A percentile compares a stretch with the other conserved stretches of the same genome.
Evolutionary conservation across 2,888 invertebrate genomes (phyloP).

Genomic region (Cremastinae sp.): DNA sequence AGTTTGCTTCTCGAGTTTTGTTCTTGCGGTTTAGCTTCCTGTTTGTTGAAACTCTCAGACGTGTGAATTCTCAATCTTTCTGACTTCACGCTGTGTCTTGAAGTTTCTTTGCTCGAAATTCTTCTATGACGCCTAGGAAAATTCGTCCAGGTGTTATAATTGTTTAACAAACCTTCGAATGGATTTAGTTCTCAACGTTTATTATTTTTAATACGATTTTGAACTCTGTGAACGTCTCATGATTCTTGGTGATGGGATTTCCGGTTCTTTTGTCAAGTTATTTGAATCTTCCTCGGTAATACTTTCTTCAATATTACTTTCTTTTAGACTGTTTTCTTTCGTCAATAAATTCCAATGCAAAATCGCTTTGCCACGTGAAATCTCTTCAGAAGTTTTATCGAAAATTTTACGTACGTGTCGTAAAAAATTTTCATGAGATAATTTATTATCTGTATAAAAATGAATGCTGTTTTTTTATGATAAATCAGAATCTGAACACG

Average conservation of each 20-base stretch:
- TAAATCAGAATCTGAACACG: neutral
- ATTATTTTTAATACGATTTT: conserved; percentile 23
- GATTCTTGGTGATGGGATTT: neutral
- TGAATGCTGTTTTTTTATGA: neutral
- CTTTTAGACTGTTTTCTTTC: neutral
- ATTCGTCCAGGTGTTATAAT: neutral
- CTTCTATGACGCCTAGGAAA: conserved; percentile 21
- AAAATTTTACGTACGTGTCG: conserved; percentile 66
- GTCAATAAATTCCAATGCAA: conserved; percentile 66
- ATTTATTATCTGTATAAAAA: conserved; percentile 62
- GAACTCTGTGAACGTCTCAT: conserved; percentile 21
- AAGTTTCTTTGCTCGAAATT: conserved; percentile 10
- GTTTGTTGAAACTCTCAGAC: conserved; percentile 7
- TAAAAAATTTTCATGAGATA: conserved; percentile 68
- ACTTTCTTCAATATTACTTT: conserved; percentile 3
- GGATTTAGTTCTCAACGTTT: too few species aligned
- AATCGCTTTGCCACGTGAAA: conserved; percentile 62
- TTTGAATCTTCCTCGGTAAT: neutral
- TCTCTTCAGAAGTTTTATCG: conserved; percentile 39
- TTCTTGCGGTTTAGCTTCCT: conserved; percentile 1
- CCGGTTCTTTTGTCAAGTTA: conserved; percentile 2
- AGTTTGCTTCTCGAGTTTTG: conserved; percentile 28
- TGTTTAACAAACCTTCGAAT: too few species aligned
- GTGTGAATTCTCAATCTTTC: conserved; percentile 5
- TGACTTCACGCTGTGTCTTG: conserved; percentile 7